A percentile compares a stretch with the other conserved stretches of the same genome.
These are phyloP conservation scores for Paramormyrops kingsleyae DNA, from an alignment of 2,113 vertebrate species.

Conservation along the genomic window DNA sequence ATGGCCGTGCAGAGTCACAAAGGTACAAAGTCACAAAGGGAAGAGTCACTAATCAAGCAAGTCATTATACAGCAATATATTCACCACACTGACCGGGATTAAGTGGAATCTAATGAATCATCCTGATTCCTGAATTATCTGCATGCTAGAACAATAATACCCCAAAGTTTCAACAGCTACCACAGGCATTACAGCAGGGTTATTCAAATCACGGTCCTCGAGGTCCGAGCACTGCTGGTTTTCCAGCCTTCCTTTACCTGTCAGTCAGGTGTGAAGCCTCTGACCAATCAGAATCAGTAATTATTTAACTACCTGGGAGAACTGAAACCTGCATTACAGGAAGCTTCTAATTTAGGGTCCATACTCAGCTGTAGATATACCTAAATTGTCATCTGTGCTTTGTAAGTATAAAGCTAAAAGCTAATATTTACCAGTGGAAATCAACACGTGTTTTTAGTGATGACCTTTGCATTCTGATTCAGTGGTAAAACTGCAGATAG, in stretches of 20 bases:
- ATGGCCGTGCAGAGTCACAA: background rate
- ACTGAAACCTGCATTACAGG: background rate
- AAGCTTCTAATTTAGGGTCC: background rate
- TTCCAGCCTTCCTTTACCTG: too few relatives aligned
- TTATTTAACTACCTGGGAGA: too few relatives aligned
- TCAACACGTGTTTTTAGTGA: background rate
- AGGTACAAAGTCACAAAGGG: background rate
- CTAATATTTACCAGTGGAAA: background rate
- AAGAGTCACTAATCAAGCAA: background rate
- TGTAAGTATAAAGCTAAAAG: background rate
- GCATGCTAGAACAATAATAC: background rate
- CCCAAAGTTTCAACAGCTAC: background rate
- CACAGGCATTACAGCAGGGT: background rate
- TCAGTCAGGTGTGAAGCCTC: too few relatives aligned
- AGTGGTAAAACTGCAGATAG: background rate
- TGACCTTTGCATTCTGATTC: background rate
- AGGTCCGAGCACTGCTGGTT: too few relatives aligned
- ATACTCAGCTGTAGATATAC: background rate
- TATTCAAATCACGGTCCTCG: too few relatives aligned
- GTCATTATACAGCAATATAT: background rate
- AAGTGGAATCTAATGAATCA: background rate
- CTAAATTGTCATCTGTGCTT: background rate
- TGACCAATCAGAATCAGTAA: too few relatives aligned
- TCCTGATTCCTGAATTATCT: background rate
- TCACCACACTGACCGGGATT: background rate